Evolutionary conservation across 2,113 vertebrate species (phyloP), one percentile per base, ranked within the genome.

Genomic region (Pelusios castaneus): DNA sequence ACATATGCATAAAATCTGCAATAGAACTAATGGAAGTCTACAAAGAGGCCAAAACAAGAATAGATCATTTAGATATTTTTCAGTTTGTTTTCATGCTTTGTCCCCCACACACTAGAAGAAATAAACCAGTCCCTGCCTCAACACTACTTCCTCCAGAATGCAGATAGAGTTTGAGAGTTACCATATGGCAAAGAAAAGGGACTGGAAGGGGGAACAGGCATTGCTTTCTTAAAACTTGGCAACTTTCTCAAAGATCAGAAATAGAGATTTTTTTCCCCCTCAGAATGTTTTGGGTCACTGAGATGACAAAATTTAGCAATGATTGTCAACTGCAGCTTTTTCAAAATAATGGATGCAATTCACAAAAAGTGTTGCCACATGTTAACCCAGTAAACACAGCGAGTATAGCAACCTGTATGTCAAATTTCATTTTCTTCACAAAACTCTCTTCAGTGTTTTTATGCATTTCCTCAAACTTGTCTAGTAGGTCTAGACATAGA

Each of bases 191-290:
- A 16, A 24, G 89, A 47, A 0, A 25, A 43, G 78, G 88, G 79
- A 93, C 55, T 75, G 56, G 82, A 52, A 0, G 0, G 92, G 95
- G 87, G 83, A 80, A 89, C 41, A 56, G 91, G 89, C 92, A 96
- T 79, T 80, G 90, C 94, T 91, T 97, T 91, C 89, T 92, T 93
- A 95, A 22, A 89, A 94, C 84, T 47, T 87, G 89, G 93, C 75
- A 43, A 78, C 89, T 91, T 81, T 78, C 80, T 91, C 80, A 56
- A 88, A 56, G 0, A 0, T 85, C 85, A 92, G 78, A 88, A 93
- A 87, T 31, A 70, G 75, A 82, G 67, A 73, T 1, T 0, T 90
- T 95, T 47, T 47, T 47, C 47, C 47, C n/a, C n/a, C n/a, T 77
- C 85, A 49, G 86, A 63, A 63, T 0, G 88, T 34, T 95, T 85